Conservation (phyloP, 2,113 vertebrate genomes). For the Aleadryas rufinucha region DNA sequence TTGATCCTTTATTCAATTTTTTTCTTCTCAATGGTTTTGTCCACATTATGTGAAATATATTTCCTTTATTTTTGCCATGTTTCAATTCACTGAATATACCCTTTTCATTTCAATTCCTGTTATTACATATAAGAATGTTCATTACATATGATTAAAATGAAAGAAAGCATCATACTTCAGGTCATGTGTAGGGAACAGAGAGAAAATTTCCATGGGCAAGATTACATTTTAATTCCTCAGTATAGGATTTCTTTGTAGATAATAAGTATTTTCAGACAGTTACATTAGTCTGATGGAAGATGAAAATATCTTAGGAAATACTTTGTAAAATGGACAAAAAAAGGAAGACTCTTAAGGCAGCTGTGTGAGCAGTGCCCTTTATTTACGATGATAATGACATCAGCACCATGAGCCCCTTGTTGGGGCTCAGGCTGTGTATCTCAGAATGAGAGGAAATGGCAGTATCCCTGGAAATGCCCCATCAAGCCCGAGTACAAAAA, state of each 20-base stretch:
- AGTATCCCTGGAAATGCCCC: constrained; percentile 13
- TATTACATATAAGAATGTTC: neutral
- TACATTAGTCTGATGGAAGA: neutral
- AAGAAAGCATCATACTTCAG: neutral
- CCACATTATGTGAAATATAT: neutral
- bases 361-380: neutral
- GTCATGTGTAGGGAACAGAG: neutral
- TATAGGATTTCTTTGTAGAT: neutral
- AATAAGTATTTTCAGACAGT: neutral
- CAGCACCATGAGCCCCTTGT: neutral
- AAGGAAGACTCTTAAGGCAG: neutral
- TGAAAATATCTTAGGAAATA: neutral
- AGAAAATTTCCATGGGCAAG: neutral
- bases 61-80: neutral
- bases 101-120: neutral
- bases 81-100: neutral
- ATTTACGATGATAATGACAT: neutral
- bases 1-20: neutral
- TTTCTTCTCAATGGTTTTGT: neutral
- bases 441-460: constrained; percentile 25
- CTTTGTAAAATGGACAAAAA: neutral
- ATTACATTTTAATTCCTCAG: neutral
- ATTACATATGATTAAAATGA: neutral
- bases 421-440: neutral
- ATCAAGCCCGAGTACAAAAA: constrained; percentile 24